Conservation (phyloP, 2,113 vertebrate species). For the Rallus limicola region DNA sequence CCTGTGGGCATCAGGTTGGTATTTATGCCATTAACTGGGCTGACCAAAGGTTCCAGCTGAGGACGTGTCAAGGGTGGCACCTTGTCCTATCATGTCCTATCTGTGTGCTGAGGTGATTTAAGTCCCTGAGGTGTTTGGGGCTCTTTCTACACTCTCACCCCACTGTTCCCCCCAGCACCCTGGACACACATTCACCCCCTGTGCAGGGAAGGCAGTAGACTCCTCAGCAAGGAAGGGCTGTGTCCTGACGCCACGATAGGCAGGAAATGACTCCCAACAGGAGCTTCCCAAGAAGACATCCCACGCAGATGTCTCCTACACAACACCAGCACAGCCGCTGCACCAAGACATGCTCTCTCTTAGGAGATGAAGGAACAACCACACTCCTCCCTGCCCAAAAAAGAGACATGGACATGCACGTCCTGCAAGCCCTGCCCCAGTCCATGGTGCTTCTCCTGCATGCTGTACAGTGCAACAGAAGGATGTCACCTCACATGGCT, state of each 20-base stretch:
- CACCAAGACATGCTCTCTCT: not conserved
- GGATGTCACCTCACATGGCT: not conserved
- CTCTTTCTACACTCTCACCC: not conserved
- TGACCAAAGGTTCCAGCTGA: fast-evolving
- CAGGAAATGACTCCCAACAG: not conserved
- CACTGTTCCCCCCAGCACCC: not conserved
- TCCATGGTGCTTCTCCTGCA: fast-evolving
- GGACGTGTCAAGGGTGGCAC: not conserved
- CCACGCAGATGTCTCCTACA: fast-evolving
- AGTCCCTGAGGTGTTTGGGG: not conserved
- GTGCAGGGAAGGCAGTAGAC: fast-evolving
- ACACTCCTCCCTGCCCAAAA: not conserved
- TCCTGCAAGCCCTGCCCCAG: not conserved
- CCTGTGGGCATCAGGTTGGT: fast-evolving
- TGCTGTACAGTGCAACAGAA: fast-evolving
- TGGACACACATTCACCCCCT: not conserved
- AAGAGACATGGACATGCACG: fast-evolving
- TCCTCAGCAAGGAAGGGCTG: not conserved
- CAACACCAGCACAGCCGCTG: not conserved
- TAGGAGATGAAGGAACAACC: too few species aligned
- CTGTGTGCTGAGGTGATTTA: not conserved
- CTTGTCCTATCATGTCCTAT: too few species aligned
- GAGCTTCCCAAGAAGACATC: not conserved
- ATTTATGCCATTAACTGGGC: too few species aligned
- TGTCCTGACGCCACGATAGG: fast-evolving